Percentiles rank a stretch among this genome's conserved stretches.
Conservation (phyloP, 1,140 invertebrate species). For the Bombus haemorrhoidalis region DNA sequence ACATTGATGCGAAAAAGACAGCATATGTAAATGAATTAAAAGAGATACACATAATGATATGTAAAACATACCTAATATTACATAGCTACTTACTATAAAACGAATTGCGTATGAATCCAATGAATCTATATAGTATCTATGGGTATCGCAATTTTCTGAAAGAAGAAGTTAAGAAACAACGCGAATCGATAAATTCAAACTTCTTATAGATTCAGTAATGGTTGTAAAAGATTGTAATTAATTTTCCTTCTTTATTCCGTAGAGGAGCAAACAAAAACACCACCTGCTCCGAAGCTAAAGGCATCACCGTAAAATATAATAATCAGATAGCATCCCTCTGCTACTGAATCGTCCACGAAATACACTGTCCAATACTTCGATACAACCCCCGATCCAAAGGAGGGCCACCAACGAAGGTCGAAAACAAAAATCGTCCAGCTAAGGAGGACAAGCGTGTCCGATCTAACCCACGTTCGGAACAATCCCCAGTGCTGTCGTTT, state of each 20-base stretch:
- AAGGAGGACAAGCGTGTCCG: not conserved
- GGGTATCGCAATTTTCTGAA: not conserved
- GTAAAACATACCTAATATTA: not conserved
- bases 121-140: not conserved
- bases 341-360: not conserved
- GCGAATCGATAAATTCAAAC: not conserved
- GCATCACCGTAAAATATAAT: not conserved
- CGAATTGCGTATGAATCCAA: not conserved
- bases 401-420: not conserved
- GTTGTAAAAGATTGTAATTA: not conserved
- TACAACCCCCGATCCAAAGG: not conserved
- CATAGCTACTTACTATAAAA: not conserved
- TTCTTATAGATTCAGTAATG: not conserved
- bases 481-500: slow-evolving; percentile 11
- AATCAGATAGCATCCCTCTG: not conserved
- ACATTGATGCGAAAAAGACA: not conserved
- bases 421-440: slow-evolving; percentile 1
- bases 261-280: not conserved
- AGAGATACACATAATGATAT: not conserved
- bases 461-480: slow-evolving; percentile 2
- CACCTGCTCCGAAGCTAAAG: not conserved
- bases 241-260: not conserved
- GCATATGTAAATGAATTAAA: no score
- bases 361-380: not conserved
- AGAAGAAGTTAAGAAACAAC: not conserved